These are phyloP conservation scores for Zaprionus kolodkinae DNA, from an alignment of 1,140 invertebrate species.

Conservation along the genomic window DNA sequence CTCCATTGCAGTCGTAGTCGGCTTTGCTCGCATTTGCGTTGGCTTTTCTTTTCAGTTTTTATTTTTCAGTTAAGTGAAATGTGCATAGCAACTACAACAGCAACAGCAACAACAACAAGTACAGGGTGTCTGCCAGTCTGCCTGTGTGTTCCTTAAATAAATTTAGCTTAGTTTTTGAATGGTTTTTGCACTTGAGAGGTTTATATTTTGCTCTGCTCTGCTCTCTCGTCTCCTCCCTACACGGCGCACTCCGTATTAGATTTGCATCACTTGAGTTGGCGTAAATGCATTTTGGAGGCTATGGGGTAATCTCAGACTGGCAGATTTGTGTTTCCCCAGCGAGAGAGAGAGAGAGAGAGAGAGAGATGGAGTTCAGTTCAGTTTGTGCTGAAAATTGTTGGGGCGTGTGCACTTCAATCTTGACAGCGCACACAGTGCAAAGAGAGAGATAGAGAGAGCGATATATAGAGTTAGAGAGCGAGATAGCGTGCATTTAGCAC, in stretches of 20 bases:
- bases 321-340: conserved; percentile 67
- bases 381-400: conserved; percentile 62
- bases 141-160: conserved; percentile 74
- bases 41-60: conserved; percentile 82
- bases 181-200: conserved; percentile 82
- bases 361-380: conserved; percentile 15
- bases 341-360: neutral
- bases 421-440: conserved; percentile 20
- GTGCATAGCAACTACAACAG: conserved; percentile 64
- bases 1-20: conserved; percentile 43
- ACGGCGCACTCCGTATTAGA: conserved; percentile 69
- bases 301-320: conserved; percentile 75
- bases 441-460: neutral
- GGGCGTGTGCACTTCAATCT: conserved; percentile 62
- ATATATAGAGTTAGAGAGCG: neutral
- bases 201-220: conserved; percentile 65
- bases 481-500: conserved; percentile 29
- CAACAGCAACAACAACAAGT: conserved; percentile 11
- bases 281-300: conserved; percentile 78
- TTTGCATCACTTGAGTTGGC: conserved; percentile 82
- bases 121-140: conserved; percentile 2
- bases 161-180: conserved; percentile 82
- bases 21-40: conserved; percentile 80
- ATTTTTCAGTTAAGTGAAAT: conserved; percentile 80
- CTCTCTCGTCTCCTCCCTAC: neutral